These are phyloP conservation scores for Achroia grisella DNA, from an alignment of 1,140 invertebrate genomes.

Conservation along the genomic window DNA sequence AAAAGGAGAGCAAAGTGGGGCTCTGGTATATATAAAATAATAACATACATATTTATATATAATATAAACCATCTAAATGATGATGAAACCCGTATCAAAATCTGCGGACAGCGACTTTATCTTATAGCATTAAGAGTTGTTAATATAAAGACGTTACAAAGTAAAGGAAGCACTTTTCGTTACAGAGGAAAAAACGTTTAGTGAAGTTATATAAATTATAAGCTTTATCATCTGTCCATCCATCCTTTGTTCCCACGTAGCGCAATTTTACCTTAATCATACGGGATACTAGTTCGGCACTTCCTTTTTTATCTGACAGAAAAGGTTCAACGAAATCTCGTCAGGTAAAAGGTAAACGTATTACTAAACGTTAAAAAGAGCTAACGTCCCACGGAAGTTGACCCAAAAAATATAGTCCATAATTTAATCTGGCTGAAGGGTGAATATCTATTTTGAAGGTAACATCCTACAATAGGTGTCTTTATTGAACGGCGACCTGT, in stretches of 20 bases:
- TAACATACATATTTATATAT: too few species aligned
- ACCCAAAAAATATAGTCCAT: slow-evolving; percentile 46
- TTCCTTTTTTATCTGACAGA: slow-evolving; percentile 18
- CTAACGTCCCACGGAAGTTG: slow-evolving; percentile 25
- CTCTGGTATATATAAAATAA: too few species aligned
- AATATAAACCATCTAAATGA: too few species aligned
- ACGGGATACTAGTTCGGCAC: slow-evolving; percentile 16
- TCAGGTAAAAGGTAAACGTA: slow-evolving; percentile 21
- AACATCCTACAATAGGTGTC: slow-evolving; percentile 6
- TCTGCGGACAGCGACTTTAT: too few species aligned
- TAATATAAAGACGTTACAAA: too few species aligned
- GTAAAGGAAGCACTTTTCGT: too few species aligned
- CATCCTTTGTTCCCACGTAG: slow-evolving; percentile 8
- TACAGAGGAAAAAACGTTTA: too few species aligned
- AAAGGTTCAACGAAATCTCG: slow-evolving; percentile 22
- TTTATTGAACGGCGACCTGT: slow-evolving; percentile 50
- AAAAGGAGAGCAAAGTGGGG: too few species aligned
- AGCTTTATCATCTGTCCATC: slow-evolving; percentile 1
- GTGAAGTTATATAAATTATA: too few species aligned
- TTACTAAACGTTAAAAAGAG: slow-evolving; percentile 16
- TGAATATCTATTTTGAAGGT: slow-evolving; percentile 52
- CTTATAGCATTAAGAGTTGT: too few species aligned
- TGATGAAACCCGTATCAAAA: too few species aligned
- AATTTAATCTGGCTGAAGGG: slow-evolving; percentile 57
- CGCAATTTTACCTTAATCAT: slow-evolving; percentile 22